A percentile compares a stretch with the other conserved stretches of the same genome.
Conservation (phyloP, 2,888 invertebrate genomes). For the Allacma fusca region DNA sequence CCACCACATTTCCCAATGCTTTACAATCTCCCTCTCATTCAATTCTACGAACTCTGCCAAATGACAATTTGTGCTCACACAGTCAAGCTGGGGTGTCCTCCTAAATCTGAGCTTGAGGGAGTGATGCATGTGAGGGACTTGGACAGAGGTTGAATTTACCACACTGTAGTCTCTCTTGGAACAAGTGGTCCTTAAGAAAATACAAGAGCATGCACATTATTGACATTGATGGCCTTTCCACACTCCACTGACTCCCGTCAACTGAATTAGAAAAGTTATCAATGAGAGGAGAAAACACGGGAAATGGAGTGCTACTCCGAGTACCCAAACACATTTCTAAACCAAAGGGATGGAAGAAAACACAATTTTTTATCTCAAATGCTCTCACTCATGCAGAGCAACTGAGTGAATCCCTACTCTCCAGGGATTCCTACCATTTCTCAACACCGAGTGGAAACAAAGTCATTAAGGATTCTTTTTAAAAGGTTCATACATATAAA, state of each 20-base stretch:
- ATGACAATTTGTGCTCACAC: not conserved
- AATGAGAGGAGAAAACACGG: not conserved
- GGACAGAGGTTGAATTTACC: no score
- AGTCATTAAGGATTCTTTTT: constrained; percentile 39
- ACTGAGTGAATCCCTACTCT: constrained; percentile 31
- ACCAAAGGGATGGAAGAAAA: not conserved
- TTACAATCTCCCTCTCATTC: not conserved
- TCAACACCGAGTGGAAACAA: constrained; percentile 28
- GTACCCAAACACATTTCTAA: no score
- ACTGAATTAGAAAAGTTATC: not conserved
- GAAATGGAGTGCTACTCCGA: not conserved
- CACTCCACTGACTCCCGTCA: not conserved
- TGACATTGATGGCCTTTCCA: constrained; percentile 8
- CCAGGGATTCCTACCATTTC: constrained; percentile 30
- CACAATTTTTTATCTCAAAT: not conserved
- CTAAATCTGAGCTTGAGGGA: not conserved
- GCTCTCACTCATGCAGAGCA: not conserved
- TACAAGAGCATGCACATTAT: not conserved
- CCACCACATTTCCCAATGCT: not conserved
- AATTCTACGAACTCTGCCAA: not conserved
- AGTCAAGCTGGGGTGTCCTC: not conserved
- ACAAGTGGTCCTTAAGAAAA: constrained; percentile 2
- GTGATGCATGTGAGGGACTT: no score
- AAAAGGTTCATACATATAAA: constrained; percentile 1
- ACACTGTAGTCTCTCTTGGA: not conserved